These are phyloP conservation scores for Pelosia muscerda DNA, from an alignment of 2,888 invertebrate genomes.

Conservation along the genomic window DNA sequence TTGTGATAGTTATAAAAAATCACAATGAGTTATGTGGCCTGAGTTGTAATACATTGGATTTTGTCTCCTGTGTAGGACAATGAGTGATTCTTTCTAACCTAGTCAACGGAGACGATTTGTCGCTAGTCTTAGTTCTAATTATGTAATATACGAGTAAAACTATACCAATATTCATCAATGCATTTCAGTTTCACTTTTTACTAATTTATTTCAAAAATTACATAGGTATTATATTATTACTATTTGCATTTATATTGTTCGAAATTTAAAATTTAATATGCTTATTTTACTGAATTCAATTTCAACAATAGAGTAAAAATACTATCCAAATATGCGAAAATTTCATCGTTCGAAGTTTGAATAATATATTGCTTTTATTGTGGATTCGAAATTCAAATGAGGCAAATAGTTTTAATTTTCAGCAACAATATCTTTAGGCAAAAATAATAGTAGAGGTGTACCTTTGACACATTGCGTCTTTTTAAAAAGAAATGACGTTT, in stretches of 20 bases:
- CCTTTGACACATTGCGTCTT: constrained; percentile 70
- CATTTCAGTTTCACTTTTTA: constrained; percentile 69
- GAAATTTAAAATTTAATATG: constrained; percentile 29
- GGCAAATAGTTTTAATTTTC: constrained; percentile 31
- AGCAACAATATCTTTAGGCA: constrained; percentile 36
- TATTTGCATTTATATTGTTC: constrained; percentile 46
- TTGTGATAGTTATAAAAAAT: background rate
- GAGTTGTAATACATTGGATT: constrained; percentile 1
- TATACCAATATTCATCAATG: constrained; percentile 62
- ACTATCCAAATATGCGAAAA: constrained; percentile 12
- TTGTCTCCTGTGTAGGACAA: constrained; percentile 7
- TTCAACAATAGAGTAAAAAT: constrained; percentile 7
- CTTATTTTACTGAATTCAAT: constrained; percentile 14
- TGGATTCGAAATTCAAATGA: constrained; percentile 18
- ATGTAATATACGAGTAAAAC: constrained; percentile 41
- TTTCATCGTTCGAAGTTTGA: constrained; percentile 22
- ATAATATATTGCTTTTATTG: constrained; percentile 26
- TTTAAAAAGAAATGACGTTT: constrained; percentile 69
- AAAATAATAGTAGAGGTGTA: constrained; percentile 55
- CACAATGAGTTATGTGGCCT: background rate
- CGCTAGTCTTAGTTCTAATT: constrained; percentile 61
- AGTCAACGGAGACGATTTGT: constrained; percentile 66
- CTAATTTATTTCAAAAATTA: constrained; percentile 52
- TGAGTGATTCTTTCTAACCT: constrained; percentile 63
- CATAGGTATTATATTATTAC: constrained; percentile 35